phyloP scores from a whole-genome alignment of 2,888 invertebrate species.

The Chrysodeixis includens region DNA sequence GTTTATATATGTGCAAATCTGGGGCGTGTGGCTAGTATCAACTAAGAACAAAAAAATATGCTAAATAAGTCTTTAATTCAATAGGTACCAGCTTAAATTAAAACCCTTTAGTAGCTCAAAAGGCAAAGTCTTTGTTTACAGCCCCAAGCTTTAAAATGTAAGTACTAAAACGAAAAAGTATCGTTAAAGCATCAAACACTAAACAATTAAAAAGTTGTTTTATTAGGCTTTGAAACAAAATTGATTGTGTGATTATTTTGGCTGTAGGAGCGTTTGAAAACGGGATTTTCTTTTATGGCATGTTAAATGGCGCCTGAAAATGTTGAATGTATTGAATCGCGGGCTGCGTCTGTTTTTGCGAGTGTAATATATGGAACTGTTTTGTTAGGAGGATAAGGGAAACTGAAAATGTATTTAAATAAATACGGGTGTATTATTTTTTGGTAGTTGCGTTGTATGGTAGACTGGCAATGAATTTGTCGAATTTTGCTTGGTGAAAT shows the following conservation, averaged over 20 bases:
- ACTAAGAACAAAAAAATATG: slow-evolving; percentile 52
- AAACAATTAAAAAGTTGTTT: slow-evolving; percentile 60
- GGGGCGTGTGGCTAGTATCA: too few relatives aligned
- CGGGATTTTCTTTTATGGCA: slow-evolving; percentile 26
- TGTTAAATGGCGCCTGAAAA: slow-evolving; percentile 34
- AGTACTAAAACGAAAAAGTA: slow-evolving; percentile 58
- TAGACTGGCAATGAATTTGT: background rate
- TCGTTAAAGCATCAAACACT: slow-evolving; percentile 42
- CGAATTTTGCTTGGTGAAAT: too few relatives aligned
- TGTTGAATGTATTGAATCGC: slow-evolving; percentile 29
- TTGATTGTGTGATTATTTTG: slow-evolving; percentile 36
- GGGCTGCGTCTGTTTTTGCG: background rate
- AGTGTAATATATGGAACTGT: slow-evolving; percentile 10
- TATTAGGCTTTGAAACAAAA: slow-evolving; percentile 38
- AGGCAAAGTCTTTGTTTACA: slow-evolving; percentile 66
- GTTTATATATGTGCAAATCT: too few relatives aligned
- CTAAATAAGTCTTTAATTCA: slow-evolving; percentile 57
- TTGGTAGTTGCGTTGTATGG: background rate
- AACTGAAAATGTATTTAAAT: slow-evolving; percentile 3
- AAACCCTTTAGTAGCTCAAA: slow-evolving; percentile 61
- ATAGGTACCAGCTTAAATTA: slow-evolving; percentile 57
- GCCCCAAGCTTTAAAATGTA: slow-evolving; percentile 63
- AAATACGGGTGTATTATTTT: slow-evolving; percentile 1
- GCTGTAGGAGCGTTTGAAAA: slow-evolving; percentile 10
- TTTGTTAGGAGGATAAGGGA: slow-evolving; percentile 10